A percentile compares a stretch with the other conserved stretches of the same genome.
Evolutionary conservation across 1,140 invertebrate genomes (phyloP).

Genomic region (Pseudomyrmex dendroicus): DNA sequence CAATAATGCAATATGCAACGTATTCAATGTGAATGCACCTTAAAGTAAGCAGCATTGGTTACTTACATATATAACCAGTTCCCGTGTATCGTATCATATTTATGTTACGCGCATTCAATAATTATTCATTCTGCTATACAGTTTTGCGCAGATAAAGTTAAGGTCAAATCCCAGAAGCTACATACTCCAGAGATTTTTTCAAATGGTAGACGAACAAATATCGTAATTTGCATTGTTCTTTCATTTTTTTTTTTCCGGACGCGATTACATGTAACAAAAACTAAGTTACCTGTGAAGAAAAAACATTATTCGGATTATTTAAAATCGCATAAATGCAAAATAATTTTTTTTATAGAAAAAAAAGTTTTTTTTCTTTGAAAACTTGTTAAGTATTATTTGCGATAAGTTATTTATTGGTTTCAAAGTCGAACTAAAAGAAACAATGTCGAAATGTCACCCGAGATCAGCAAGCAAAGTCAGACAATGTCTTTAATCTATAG

Average conservation of each 20-base stretch:
- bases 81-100: conserved; percentile 64
- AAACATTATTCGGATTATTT: neutral
- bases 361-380: too few species aligned
- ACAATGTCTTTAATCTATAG: conserved; percentile 1
- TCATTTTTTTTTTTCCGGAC: conserved; percentile 77
- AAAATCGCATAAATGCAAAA: neutral
- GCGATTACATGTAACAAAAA: conserved; percentile 83
- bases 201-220: conserved; percentile 83
- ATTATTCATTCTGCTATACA: conserved; percentile 71
- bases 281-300: conserved; percentile 58
- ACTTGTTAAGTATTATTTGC: neutral
- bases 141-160: conserved; percentile 71
- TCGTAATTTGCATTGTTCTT: conserved; percentile 84
- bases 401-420: neutral
- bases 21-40: conserved; percentile 61
- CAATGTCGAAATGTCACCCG: neutral
- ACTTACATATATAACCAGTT: conserved; percentile 63
- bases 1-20: neutral
- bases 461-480: neutral
- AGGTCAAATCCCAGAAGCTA: conserved; percentile 69
- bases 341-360: too few species aligned
- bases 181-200: conserved; percentile 58
- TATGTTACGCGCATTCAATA: conserved; percentile 71
- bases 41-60: conserved; percentile 42
- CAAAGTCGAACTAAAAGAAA: neutral